Base-by-base conservation (phyloP, 92 coral and sea anemone genomes). In the Nematostella vectensis region DNA sequence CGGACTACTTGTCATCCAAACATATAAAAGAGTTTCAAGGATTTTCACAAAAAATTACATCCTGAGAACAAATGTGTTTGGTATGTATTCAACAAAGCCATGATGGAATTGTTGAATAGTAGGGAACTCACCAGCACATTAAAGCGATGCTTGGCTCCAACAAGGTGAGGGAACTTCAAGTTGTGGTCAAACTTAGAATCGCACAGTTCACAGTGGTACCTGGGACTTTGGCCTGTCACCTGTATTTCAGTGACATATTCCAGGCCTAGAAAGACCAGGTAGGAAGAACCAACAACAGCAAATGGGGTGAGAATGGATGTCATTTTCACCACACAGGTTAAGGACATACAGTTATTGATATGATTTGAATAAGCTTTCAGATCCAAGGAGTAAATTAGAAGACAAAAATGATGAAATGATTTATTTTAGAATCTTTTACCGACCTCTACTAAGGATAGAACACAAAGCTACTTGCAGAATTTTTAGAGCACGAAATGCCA, bases 161-260 rank as follows among this genome's bases (percentile, higher is more conserved):
- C 99, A 68, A 93, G 83, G 58, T 93, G 99, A 10, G 99, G 99
- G 76, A 93, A 93, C 99, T 93, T 93, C 88, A 93, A 77, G 83
- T 93, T 93, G 89, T 93, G 99, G 63, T 93, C 99, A 87, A 93
- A 93, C 89, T 93, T 93, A 59, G 99, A 66, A 75, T 87, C 91
- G 60, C 99, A 93, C 50, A 93, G 77, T 69, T 88, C 78, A 61
- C 99, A 93, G 72, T 93, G 96, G 74, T 93, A 93, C 45, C 99
- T 72, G 43, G 96, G 99, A 66, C 80, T 86, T 83, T 93, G 93
- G 63, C 99, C 99, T 62, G 81, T 74, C 60, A 93, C 99, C 96
- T 93, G 99, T 87, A 93, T 87, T 72, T 93, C 99, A 27, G 96
- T 93, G 56, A 93, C 93, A 69, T 93, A 86, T 66, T 93, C 99